These are phyloP conservation scores for Dromius quadrimaculatus DNA, from an alignment of 2,888 invertebrate species.

Conservation along the genomic window DNA sequence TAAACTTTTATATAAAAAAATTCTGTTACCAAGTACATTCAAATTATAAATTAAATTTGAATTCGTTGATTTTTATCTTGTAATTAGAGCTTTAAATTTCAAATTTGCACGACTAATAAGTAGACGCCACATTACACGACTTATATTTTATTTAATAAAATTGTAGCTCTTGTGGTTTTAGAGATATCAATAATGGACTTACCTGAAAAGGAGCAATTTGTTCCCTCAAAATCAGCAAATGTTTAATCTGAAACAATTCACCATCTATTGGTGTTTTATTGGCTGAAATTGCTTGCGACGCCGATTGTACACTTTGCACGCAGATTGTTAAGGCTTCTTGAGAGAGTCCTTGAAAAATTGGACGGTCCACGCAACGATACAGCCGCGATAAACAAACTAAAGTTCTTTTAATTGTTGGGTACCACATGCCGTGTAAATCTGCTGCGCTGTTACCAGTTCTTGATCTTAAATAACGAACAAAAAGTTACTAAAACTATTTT, in stretches of 20 bases:
- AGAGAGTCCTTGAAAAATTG: slow-evolving; percentile 96
- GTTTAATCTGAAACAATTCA: slow-evolving; percentile 97
- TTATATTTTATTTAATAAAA: no score
- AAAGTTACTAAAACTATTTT: no score
- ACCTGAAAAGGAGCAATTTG: slow-evolving; percentile 98
- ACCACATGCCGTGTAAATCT: slow-evolving; percentile 99
- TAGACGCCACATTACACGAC: no score
- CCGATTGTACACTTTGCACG: slow-evolving; percentile 88
- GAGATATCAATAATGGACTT: no score
- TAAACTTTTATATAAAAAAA: no score
- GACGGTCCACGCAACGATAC: slow-evolving; percentile 91
- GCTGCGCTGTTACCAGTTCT: slow-evolving; percentile 66
- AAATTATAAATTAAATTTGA: no score
- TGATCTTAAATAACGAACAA: slow-evolving; percentile 55
- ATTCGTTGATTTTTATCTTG: no score
- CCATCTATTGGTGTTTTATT: slow-evolving; percentile 90
- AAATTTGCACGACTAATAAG: no score
- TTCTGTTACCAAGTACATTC: no score
- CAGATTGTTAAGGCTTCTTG: slow-evolving; percentile 95
- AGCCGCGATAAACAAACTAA: slow-evolving; percentile 94
- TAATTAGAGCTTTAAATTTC: no score
- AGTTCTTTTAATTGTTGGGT: slow-evolving; percentile 95
- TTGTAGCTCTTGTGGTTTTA: no score
- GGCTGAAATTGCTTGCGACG: slow-evolving; percentile 82
- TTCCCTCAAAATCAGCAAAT: slow-evolving; percentile 94